Base-by-base conservation (phyloP, 2,797 vertebrate genomes). In the Xiphophorus birchmanni region DNA sequence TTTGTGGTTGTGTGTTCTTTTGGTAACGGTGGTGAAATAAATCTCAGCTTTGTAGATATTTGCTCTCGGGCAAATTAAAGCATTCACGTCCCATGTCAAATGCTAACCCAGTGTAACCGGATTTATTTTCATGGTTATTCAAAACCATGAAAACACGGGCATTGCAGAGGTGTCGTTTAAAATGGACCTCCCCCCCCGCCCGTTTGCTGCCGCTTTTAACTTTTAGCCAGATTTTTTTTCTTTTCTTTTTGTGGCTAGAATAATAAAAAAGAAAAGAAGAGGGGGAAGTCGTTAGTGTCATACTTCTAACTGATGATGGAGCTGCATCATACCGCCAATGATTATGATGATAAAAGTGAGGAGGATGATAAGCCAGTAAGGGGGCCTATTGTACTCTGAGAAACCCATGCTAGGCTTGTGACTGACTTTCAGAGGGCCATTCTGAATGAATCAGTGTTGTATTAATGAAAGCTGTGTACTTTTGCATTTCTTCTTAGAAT, bases 1-100 rank as follows among this genome's bases (percentile, higher is more conserved):
- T 96, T 92, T 93, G 92, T 95, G 91, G 86, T 96, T 95, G 96
- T 94, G 92, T 97, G 89, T 95, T 93, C 91, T 95, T 54, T 95
- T 96, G 94, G 85, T 94, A 81, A 87, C 50, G 69, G 77, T 71
- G 63, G 75, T 91, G 82, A 83, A 84, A 89, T 72, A 76, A 85
- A 80, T 82, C 71, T 67, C 26, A 2, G 77, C 82, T 88, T n/a
- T 83, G 74, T 76, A 80, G 81, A 79, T 29, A 80, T 87, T 87
- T 81, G 83, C 78, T 85, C 65, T 82, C 52, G 77, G 52, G 83
- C 84, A 85, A 84, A 91, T 87, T 80, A 89, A 93, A 91, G 76
- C 74, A 40, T 79, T 88, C 86, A 84, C 60, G 81, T 45, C 52
- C 52, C 73, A 45, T 76, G 75, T 85, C 56, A 75, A 85, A 83